A percentile compares a stretch with the other conserved stretches of the same genome.
Conservation (phyloP, 1,140 invertebrate genomes). For the Drosophila varians region DNA sequence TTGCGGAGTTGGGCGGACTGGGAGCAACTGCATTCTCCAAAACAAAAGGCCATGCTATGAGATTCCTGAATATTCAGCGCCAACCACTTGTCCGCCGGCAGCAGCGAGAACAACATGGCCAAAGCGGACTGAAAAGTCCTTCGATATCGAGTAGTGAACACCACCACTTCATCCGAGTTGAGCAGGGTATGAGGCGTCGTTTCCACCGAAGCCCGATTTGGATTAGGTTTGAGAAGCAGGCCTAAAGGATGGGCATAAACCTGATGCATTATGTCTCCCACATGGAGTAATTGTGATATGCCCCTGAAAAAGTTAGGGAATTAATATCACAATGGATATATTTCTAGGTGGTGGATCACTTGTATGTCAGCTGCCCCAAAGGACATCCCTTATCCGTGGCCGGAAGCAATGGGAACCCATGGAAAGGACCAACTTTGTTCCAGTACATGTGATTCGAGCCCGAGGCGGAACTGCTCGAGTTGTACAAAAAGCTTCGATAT, state of each 20-base stretch:
- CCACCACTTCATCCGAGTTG: constrained; percentile 87
- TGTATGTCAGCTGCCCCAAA: constrained; percentile 89
- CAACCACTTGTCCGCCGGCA: constrained; percentile 85
- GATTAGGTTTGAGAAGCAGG: constrained; percentile 75
- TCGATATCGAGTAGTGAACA: constrained; percentile 92
- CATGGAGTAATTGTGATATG: constrained; percentile 89
- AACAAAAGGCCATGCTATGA: constrained; percentile 93
- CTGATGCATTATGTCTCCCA: constrained; percentile 89
- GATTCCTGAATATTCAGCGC: constrained; percentile 86
- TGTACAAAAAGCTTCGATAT: constrained; percentile 86
- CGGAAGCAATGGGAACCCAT: constrained; percentile 91
- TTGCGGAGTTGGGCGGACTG: constrained; percentile 86
- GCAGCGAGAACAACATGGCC: constrained; percentile 90
- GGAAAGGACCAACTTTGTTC: constrained; percentile 91
- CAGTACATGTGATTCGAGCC: constrained; percentile 87
- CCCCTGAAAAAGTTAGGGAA: constrained; percentile 79
- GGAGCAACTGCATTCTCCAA: constrained; percentile 91
- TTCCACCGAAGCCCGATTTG: constrained; percentile 33
- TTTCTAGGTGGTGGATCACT: constrained; percentile 72
- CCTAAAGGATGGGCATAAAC: constrained; percentile 87
- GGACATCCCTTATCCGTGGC: constrained; percentile 86
- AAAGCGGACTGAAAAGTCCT: constrained; percentile 95
- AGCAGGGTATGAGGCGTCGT: constrained; percentile 72
- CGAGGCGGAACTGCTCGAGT: constrained; percentile 84
- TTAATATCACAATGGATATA: neutral